Base-by-base conservation (phyloP, 2,113 vertebrate genomes). In the Numenius arquata region DNA sequence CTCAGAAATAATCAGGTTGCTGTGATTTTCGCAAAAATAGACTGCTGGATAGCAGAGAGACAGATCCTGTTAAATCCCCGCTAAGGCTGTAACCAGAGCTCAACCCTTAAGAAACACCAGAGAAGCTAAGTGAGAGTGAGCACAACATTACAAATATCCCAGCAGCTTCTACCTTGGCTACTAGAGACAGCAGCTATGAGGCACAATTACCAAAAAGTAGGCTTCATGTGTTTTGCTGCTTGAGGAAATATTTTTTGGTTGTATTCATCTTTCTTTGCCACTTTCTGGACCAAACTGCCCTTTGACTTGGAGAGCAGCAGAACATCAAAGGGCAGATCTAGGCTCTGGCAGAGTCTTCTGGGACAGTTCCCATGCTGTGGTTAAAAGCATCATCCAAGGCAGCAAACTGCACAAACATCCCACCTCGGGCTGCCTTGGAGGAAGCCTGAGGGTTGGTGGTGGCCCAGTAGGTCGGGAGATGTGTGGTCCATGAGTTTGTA, bases 1-100 rank as follows among this genome's bases (percentile, higher is more conserved):
- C 96, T 96, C 91, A 96, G 96, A 96, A 97, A 96, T 97, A 96
- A 97, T 95, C 96, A 96, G 81, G 94, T 95, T 91, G 81, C 89
- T 97, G 87, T 79, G 95, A 97, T 95, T 96, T 97, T 95, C 2
- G 2, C 22, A 19, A 73, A 96, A 95, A 83, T 96, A 79, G 93
- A 6, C 95, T 89, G 87, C 93, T 95, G 94, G 89, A 93, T 82
- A 79, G 81, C 66, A 83, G 87, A 70, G 91, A 93, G 90, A 27
- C 74, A 89, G 94, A 88, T 32, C 73, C 58, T 89, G 77, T 78
- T 95, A 75, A 94, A 96, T 72, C 85, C 85, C 66, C 32, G 14
- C 70, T 58, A 79, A 85, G 81, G 81, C 62, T 94, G 94, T 88
- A 97, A 97, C 81, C 85, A 96, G 96, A 96, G 88, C 89, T 91